These are phyloP conservation scores for Carduelis carduelis DNA, from an alignment of 2,797 vertebrate genomes.

Conservation along the genomic window DNA sequence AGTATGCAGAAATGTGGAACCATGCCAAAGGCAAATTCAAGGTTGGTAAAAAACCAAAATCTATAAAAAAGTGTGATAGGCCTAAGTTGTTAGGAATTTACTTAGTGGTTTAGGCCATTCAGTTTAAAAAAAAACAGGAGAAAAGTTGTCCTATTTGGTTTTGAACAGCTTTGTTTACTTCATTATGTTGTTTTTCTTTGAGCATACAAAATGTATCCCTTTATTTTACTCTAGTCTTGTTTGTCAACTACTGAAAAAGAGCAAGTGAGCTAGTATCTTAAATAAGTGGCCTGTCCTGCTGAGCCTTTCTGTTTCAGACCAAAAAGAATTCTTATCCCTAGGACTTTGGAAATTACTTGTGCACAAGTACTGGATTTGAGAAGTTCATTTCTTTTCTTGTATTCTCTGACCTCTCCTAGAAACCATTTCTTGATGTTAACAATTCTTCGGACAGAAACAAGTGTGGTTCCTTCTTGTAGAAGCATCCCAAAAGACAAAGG, in stretches of 20 bases:
- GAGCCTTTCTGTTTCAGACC: neutral
- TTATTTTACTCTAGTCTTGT: neutral
- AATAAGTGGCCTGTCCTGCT: neutral
- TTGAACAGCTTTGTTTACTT: neutral
- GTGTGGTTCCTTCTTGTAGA: neutral
- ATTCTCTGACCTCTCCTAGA: neutral
- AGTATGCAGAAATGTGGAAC: slow-evolving; percentile 82
- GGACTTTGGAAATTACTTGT: neutral
- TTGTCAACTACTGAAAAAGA: neutral
- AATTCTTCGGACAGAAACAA: neutral
- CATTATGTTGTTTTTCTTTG: neutral
- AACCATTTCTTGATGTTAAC: neutral
- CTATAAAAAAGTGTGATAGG: slow-evolving; percentile 27
- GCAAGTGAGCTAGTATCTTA: neutral
- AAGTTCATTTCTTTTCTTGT: neutral
- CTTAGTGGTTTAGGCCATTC: neutral
- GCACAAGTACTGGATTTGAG: neutral
- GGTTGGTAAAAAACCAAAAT: slow-evolving; percentile 73
- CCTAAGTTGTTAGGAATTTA: neutral
- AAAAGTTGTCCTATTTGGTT: neutral
- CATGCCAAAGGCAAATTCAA: slow-evolving; percentile 82
- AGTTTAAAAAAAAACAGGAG: neutral
- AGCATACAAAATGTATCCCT: neutral
- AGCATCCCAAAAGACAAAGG: neutral
- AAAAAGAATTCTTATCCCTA: neutral